These are phyloP conservation scores for Laothoe populi DNA, from an alignment of 2,888 invertebrate species.

Conservation along the genomic window DNA sequence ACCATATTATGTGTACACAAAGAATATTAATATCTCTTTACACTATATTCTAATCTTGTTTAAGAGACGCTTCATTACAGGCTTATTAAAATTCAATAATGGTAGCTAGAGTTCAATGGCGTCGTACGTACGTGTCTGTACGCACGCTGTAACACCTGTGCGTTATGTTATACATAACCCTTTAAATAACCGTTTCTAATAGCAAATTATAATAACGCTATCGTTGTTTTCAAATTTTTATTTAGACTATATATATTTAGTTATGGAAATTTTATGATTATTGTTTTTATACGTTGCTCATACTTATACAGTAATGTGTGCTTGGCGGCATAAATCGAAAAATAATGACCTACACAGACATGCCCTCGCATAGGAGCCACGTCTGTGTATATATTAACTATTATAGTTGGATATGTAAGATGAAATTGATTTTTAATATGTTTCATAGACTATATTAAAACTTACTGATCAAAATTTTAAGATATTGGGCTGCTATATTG, in stretches of 20 bases:
- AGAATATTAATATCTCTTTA: constrained; percentile 10
- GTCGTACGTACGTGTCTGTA: constrained; percentile 37
- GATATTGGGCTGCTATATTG: no score
- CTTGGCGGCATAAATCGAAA: no score
- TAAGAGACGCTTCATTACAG: constrained; percentile 21
- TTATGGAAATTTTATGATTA: not conserved
- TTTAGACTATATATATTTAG: not conserved
- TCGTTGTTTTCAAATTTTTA: not conserved
- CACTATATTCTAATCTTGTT: constrained; percentile 21
- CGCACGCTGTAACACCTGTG: constrained; percentile 20
- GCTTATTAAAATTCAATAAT: constrained; percentile 54
- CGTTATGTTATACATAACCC: not conserved
- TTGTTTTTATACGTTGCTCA: not conserved
- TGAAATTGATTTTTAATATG: no score
- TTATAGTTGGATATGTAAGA: no score
- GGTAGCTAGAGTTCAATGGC: constrained; percentile 51
- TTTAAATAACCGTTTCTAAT: constrained; percentile 10
- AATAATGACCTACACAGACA: no score
- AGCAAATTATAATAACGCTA: not conserved
- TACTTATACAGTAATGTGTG: not conserved
- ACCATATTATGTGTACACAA: constrained; percentile 2
- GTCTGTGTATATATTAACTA: no score
- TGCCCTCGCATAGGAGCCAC: no score
- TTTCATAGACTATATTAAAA: no score
- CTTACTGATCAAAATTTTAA: no score